phyloP scores from a whole-genome alignment of 1,140 invertebrate species.

The Cydia splendana region DNA sequence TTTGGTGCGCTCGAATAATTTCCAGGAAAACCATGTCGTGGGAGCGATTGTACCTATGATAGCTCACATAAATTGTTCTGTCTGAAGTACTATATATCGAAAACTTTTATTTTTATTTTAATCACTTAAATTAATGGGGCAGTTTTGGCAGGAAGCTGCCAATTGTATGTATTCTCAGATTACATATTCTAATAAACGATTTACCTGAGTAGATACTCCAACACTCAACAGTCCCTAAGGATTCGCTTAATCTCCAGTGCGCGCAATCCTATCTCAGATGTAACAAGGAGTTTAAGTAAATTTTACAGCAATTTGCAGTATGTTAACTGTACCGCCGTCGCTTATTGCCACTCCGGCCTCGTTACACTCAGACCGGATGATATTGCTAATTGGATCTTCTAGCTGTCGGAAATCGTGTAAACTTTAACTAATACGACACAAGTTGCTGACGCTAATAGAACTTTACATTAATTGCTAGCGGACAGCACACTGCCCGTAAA shows the following conservation, averaged over 20 bases:
- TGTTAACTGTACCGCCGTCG: conserved; percentile 53
- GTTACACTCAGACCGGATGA: conserved; percentile 63
- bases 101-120: too few species aligned
- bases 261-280: conserved; percentile 40
- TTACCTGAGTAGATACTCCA: background rate
- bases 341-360: conserved; percentile 55
- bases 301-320: conserved; percentile 64
- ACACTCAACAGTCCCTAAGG: conserved; percentile 37
- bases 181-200: background rate
- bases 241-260: conserved; percentile 42
- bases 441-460: conserved; percentile 44
- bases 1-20: too few species aligned
- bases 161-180: background rate
- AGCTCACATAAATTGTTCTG: too few species aligned
- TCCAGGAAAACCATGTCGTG: too few species aligned
- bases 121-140: too few species aligned
- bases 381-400: conserved; percentile 68
- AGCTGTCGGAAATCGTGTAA: conserved; percentile 64
- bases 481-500: conserved; percentile 17
- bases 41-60: too few species aligned
- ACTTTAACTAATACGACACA: conserved; percentile 59
- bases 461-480: conserved; percentile 37
- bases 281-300: conserved; percentile 57
- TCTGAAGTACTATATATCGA: too few species aligned
- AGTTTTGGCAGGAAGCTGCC: too few species aligned